These are phyloP conservation scores for Marisa cornuarietis DNA, from an alignment of 1,140 invertebrate species.

Conservation along the genomic window DNA sequence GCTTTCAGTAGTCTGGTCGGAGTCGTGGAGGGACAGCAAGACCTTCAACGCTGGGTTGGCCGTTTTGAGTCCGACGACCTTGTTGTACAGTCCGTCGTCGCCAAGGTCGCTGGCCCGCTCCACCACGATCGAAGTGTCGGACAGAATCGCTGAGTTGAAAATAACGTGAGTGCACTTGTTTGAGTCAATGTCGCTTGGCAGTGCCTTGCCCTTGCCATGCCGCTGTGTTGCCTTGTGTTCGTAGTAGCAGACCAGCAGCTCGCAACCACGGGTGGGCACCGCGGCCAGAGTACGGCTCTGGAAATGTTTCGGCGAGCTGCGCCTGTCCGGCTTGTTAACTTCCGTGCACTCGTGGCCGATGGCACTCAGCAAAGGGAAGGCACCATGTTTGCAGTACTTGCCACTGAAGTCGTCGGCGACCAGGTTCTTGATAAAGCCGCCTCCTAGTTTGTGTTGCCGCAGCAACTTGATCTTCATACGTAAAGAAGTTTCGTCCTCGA, in stretches of 20 bases:
- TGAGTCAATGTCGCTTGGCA: not conserved
- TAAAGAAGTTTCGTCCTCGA: not conserved
- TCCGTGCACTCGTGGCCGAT: not conserved
- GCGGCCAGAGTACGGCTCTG: not conserved
- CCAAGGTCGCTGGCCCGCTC: not conserved
- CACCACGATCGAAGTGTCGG: not conserved
- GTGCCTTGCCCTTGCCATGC: not conserved
- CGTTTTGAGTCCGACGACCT: not conserved
- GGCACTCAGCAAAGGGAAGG: not conserved
- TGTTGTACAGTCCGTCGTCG: not conserved
- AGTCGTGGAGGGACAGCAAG: not conserved
- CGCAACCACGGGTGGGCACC: not conserved
- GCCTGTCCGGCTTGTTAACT: not conserved
- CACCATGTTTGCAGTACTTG: not conserved
- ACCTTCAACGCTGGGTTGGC: not conserved
- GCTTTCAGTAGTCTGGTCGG: not conserved
- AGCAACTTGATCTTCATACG: not conserved
- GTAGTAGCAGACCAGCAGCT: not conserved
- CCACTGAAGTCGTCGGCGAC: not conserved
- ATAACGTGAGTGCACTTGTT: not conserved
- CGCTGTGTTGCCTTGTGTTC: not conserved
- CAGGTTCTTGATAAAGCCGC: conserved; percentile 2
- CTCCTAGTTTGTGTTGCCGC: not conserved
- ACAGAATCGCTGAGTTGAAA: not conserved
- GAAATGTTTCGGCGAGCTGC: not conserved